Conservation (phyloP, 2,888 invertebrate genomes). For the Xylota segnis region DNA sequence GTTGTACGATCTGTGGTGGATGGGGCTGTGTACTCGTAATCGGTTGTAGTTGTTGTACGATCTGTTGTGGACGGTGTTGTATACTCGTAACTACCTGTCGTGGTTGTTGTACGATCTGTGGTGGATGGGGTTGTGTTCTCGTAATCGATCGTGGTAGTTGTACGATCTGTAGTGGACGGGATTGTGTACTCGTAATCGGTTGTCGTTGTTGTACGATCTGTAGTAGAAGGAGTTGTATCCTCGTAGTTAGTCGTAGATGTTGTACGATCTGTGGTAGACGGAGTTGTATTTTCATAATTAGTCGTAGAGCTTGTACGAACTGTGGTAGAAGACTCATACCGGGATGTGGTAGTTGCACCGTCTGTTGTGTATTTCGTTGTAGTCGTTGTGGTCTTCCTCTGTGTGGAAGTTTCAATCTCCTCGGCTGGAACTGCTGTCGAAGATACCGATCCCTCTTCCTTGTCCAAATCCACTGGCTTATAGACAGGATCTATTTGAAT, state of each 20-base stretch:
- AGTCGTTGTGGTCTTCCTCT: constrained; percentile 14
- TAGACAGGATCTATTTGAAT: constrained; percentile 39
- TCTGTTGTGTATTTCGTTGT: constrained; percentile 15
- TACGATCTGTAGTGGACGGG: neutral
- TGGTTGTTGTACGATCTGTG: constrained; percentile 4
- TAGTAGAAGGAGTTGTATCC: neutral
- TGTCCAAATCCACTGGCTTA: constrained; percentile 12
- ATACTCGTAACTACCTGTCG: neutral
- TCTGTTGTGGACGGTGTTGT: neutral
- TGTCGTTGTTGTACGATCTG: neutral
- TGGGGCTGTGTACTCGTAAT: neutral
- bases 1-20: neutral
- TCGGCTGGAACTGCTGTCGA: constrained; percentile 28
- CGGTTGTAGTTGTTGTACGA: neutral
- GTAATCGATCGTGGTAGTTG: neutral
- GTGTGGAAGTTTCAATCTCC: constrained; percentile 1
- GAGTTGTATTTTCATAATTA: neutral
- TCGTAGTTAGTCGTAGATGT: neutral
- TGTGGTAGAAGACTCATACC: neutral
- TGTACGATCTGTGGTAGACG: neutral
- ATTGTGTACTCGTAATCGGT: neutral
- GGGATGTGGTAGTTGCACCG: neutral
- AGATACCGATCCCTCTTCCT: constrained; percentile 15
- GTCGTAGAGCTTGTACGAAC: neutral
- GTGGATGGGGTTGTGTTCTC: neutral